Conservation (phyloP, 1,140 invertebrate genomes). For the Brachionus asplanchnoidis region DNA sequence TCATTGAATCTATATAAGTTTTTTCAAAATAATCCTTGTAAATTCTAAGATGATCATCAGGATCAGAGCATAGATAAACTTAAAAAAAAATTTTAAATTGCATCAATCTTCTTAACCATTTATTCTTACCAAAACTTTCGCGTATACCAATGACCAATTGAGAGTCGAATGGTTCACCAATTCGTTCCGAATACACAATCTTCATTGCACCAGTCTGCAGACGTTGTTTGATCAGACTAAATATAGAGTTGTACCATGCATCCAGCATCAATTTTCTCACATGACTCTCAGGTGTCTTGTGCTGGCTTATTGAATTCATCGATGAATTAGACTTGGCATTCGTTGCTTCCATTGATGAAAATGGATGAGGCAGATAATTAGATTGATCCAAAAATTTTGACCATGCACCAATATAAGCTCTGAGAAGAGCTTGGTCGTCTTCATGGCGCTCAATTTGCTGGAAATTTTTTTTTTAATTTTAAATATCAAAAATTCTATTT, state of each 20-base stretch:
- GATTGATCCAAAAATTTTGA: conserved; percentile 95
- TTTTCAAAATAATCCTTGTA: conserved; percentile 95
- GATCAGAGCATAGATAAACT: conserved; percentile 92
- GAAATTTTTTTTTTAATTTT: background rate
- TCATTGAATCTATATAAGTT: conserved; percentile 85
- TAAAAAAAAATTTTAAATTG: conserved; percentile 43
- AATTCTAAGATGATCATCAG: conserved; percentile 84
- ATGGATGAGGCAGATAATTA: conserved; percentile 89
- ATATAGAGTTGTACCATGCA: conserved; percentile 95
- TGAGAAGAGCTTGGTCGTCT: conserved; percentile 86
- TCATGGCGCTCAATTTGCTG: conserved; percentile 77
- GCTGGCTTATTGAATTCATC: background rate
- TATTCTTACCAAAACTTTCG: conserved; percentile 78
- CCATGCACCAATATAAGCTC: conserved; percentile 94
- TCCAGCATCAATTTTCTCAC: conserved; percentile 81
- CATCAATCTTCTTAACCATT: background rate
- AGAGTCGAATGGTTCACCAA: conserved; percentile 94
- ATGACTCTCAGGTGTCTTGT: background rate
- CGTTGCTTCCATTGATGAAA: conserved; percentile 75
- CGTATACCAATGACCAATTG: conserved; percentile 91
- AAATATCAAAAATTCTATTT: background rate
- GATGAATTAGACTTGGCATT: conserved; percentile 56
- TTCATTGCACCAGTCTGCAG: conserved; percentile 95
- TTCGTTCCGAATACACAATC: conserved; percentile 86
- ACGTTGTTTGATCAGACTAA: conserved; percentile 82